Percentiles rank a stretch among this genome's conserved stretches.
These are phyloP conservation scores for Acrocyrtus sp. DNA, from an alignment of 2,888 invertebrate species.

Conservation along the genomic window DNA sequence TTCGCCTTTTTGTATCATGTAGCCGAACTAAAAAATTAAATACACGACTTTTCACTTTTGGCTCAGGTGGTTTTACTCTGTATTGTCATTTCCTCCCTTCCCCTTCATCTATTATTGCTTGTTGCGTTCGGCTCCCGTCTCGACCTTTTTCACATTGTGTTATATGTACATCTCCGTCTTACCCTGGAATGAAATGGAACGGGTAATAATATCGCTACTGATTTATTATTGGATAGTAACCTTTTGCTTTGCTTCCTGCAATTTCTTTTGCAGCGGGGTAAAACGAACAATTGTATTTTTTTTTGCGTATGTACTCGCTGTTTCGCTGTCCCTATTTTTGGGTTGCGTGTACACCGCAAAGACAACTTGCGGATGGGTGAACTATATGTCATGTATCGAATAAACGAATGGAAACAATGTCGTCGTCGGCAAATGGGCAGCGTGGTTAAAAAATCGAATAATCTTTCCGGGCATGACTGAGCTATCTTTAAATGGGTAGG, in stretches of 20 bases:
- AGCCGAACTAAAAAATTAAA: constrained; percentile 45
- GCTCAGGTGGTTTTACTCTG: not conserved
- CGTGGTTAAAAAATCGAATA: not conserved
- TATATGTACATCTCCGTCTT: too few relatives aligned
- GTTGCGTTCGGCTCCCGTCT: not conserved
- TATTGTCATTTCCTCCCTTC: too few relatives aligned
- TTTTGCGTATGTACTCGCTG: not conserved
- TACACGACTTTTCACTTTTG: constrained; percentile 51
- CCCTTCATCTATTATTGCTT: not conserved
- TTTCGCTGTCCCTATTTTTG: not conserved
- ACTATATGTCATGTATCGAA: too few relatives aligned
- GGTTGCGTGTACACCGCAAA: too few relatives aligned
- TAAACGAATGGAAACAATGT: too few relatives aligned
- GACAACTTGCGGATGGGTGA: too few relatives aligned
- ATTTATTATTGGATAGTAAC: not conserved
- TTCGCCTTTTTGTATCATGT: constrained; percentile 4
- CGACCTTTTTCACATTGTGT: too few relatives aligned
- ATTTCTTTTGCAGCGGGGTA: not conserved
- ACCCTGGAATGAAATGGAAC: not conserved
- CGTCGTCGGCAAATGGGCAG: too few relatives aligned
- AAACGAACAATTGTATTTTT: not conserved
- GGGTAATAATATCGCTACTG: not conserved
- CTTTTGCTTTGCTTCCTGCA: not conserved
- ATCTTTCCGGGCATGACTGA: too few relatives aligned
- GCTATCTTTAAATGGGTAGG: too few relatives aligned